Conservation (phyloP, 2,888 invertebrate genomes). For the Chromoteleia sp. region DNA sequence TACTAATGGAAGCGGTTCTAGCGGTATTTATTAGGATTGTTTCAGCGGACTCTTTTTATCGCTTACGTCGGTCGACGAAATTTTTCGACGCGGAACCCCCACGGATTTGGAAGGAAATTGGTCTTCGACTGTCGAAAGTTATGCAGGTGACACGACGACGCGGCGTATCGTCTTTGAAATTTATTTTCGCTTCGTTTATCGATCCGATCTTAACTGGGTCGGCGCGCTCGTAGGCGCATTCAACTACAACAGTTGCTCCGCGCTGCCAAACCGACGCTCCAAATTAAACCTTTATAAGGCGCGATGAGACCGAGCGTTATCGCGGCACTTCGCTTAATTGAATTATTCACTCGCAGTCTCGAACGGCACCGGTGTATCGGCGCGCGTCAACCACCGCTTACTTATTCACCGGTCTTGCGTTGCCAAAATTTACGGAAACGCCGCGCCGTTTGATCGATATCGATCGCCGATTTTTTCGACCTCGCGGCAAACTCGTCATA, state of each 20-base stretch:
- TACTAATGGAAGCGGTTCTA: too few relatives aligned
- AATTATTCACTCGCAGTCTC: slow-evolving; percentile 60
- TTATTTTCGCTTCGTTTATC: slow-evolving; percentile 60
- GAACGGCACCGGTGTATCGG: slow-evolving; percentile 21
- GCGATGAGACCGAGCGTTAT: slow-evolving; percentile 40
- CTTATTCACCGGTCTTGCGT: slow-evolving; percentile 20
- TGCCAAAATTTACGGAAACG: slow-evolving; percentile 28
- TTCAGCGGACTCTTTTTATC: too few relatives aligned
- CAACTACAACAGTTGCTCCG: slow-evolving; percentile 46
- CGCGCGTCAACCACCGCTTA: slow-evolving; percentile 3
- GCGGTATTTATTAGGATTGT: too few relatives aligned
- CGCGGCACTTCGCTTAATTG: slow-evolving; percentile 39
- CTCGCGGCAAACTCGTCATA: neutral
- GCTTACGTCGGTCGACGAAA: too few relatives aligned
- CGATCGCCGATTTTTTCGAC: neutral
- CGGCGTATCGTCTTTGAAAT: slow-evolving; percentile 41
- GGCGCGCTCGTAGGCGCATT: slow-evolving; percentile 36
- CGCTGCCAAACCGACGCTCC: slow-evolving; percentile 56
- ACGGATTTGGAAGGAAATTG: too few relatives aligned
- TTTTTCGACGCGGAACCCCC: too few relatives aligned
- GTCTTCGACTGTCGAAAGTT: slow-evolving; percentile 5
- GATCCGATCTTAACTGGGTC: slow-evolving; percentile 57
- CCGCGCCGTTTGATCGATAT: neutral
- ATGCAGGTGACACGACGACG: neutral
- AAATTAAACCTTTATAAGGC: slow-evolving; percentile 41